These are phyloP conservation scores for Aselliscus stoliczkanus DNA, from an alignment of 2,797 vertebrate genomes.

Conservation along the genomic window DNA sequence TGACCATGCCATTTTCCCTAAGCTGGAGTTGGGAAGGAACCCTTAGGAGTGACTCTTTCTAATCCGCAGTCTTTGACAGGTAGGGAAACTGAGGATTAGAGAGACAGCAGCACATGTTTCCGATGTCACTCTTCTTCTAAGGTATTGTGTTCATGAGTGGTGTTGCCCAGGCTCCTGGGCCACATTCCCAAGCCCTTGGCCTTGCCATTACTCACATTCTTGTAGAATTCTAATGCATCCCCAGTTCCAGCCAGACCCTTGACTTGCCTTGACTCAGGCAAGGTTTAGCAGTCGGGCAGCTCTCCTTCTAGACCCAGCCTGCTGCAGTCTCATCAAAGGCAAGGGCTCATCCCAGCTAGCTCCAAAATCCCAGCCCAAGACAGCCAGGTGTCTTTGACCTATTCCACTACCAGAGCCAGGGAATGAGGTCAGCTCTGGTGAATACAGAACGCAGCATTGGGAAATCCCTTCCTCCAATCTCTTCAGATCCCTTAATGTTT, in stretches of 20 bases:
- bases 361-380: constrained; percentile 11
- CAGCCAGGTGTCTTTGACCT: constrained; percentile 33
- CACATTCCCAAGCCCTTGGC: neutral
- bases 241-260: neutral
- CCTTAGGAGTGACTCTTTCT: neutral
- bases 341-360: neutral
- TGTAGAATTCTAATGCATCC: neutral
- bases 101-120: neutral
- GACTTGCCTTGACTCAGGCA: neutral
- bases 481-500: neutral
- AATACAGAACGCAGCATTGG: neutral
- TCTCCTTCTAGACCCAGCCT: neutral
- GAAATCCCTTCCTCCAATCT: neutral
- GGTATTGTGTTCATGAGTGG: neutral
- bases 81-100: neutral
- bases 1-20: neutral
- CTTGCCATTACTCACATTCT: neutral
- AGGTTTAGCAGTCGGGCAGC: neutral
- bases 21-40: neutral
- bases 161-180: neutral
- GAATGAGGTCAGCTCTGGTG: constrained; percentile 24
- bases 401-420: neutral
- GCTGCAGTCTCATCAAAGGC: neutral
- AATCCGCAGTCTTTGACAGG: neutral
- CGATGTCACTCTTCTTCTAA: neutral